Conservation (phyloP, 1,140 invertebrate species). For the Ladona fulva region DNA sequence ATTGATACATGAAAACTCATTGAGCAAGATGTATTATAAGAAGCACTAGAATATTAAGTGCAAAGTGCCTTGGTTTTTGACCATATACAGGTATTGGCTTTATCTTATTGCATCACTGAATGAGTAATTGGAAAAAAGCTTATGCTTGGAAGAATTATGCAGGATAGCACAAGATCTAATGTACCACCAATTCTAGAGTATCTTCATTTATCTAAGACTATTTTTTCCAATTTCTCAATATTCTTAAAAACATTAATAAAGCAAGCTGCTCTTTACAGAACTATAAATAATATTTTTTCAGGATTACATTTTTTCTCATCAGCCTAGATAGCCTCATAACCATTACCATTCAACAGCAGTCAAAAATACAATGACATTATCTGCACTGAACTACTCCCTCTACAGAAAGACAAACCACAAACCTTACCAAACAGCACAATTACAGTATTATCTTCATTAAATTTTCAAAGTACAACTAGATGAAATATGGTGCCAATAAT, state of each 20-base stretch:
- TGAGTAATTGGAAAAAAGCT: background rate
- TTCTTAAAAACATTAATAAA: background rate
- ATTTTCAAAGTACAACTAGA: background rate
- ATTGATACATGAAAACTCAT: slow-evolving; percentile 3
- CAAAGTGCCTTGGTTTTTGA: background rate
- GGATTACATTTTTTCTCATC: background rate
- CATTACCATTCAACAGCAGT: background rate
- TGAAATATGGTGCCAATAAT: background rate
- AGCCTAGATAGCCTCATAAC: background rate
- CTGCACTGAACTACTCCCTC: background rate
- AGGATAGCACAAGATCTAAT: background rate
- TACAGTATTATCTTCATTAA: background rate
- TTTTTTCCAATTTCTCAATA: background rate
- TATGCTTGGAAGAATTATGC: background rate
- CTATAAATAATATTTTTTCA: background rate
- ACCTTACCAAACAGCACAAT: background rate
- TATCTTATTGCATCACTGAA: background rate
- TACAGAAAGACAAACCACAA: background rate
- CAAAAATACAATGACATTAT: slow-evolving; percentile 7
- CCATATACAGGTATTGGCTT: background rate
- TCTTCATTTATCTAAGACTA: background rate
- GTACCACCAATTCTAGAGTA: background rate
- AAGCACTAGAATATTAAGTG: slow-evolving; percentile 6
- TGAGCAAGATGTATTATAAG: background rate
- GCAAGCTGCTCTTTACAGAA: background rate